Evolutionary conservation across 2,113 vertebrate species (phyloP).

Genomic region (Meriones unguiculatus): DNA sequence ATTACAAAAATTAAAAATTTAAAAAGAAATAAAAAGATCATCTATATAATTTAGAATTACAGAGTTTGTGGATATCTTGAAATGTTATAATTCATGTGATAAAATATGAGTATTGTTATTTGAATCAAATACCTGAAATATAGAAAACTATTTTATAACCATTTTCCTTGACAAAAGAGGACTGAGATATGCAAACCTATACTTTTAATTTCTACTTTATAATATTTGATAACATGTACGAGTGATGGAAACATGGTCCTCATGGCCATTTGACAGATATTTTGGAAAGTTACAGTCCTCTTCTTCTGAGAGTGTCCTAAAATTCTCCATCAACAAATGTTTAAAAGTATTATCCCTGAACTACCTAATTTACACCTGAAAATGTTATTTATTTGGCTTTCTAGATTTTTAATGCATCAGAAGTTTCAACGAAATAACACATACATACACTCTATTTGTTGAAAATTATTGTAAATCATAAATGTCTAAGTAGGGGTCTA

Average conservation of each 20-base stretch:
- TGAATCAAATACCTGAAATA: neutral
- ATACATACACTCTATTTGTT: neutral
- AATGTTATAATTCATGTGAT: neutral
- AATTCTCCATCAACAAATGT: neutral
- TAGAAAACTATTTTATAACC: neutral
- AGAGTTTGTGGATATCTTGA: neutral
- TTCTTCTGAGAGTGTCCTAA: neutral
- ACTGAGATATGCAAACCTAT: neutral
- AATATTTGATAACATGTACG: neutral
- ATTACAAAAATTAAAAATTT: too few species aligned
- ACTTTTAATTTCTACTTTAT: conserved; percentile 7
- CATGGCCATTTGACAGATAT: neutral
- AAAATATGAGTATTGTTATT: neutral
- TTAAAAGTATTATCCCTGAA: neutral
- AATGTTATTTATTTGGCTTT: neutral
- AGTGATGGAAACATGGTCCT: neutral
- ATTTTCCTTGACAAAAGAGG: neutral
- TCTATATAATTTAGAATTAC: neutral
- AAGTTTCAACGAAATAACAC: neutral
- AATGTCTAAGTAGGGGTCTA: neutral
- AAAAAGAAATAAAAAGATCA: too few species aligned
- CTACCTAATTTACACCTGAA: neutral
- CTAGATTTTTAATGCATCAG: neutral
- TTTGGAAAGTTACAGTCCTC: neutral
- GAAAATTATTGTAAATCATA: neutral